phyloP scores from a whole-genome alignment of 2,888 invertebrate species.

The Tryphoninae sp. region DNA sequence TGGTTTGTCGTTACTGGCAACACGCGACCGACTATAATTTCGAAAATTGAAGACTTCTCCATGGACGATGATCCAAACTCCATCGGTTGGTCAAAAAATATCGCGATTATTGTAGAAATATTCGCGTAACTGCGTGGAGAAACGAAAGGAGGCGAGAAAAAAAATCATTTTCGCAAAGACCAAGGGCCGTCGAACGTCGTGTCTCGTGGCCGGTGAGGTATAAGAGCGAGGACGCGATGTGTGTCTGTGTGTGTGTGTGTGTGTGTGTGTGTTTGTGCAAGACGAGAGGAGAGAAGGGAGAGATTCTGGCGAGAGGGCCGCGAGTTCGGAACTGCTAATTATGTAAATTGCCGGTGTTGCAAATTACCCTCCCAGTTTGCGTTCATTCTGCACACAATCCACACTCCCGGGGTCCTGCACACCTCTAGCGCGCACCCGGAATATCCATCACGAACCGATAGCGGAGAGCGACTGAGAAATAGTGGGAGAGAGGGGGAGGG shows the following conservation, averaged over 20 bases:
- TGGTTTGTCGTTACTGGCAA: no score
- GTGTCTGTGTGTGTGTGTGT: background rate
- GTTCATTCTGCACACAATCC: slow-evolving; percentile 81
- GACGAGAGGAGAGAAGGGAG: slow-evolving; percentile 52
- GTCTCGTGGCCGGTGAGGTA: slow-evolving; percentile 42
- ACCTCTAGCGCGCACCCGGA: slow-evolving; percentile 73
- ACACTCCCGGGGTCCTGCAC: slow-evolving; percentile 73
- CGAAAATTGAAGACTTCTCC: background rate
- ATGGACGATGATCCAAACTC: background rate
- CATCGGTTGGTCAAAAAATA: background rate
- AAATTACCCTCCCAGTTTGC: slow-evolving; percentile 82
- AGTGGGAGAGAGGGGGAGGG: slow-evolving; percentile 45
- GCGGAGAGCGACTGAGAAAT: background rate
- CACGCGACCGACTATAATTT: background rate
- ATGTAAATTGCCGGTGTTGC: slow-evolving; percentile 82
- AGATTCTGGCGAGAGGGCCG: slow-evolving; percentile 70
- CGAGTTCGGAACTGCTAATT: slow-evolving; percentile 81
- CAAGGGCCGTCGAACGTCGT: slow-evolving; percentile 26
- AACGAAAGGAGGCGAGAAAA: slow-evolving; percentile 36
- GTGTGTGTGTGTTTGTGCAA: background rate
- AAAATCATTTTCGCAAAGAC: slow-evolving; percentile 43
- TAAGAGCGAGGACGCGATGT: slow-evolving; percentile 52
- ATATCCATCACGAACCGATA: slow-evolving; percentile 70
- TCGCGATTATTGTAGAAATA: background rate
- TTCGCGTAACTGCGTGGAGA: slow-evolving; percentile 17